A percentile compares a stretch with the other conserved stretches of the same genome.
Conservation (phyloP, 2,888 invertebrate species). For the Ligdia adustata region DNA sequence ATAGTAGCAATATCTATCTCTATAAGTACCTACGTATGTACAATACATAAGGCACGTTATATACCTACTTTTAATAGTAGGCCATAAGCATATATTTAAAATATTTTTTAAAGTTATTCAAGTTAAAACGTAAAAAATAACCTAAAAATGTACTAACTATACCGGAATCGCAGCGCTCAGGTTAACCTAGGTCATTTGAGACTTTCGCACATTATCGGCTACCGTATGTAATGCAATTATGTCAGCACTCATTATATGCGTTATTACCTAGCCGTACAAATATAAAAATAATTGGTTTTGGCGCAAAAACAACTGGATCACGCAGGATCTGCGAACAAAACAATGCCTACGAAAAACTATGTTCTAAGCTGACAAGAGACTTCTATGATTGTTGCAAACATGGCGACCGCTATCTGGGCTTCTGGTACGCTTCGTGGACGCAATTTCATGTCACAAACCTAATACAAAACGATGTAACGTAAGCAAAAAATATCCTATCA, state of each 20-base stretch:
- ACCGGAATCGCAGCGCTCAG: conserved; percentile 63
- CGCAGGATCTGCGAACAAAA: conserved; percentile 60
- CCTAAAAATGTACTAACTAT: conserved; percentile 59
- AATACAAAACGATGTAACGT: conserved; percentile 80
- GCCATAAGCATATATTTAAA: conserved; percentile 32
- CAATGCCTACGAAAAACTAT: conserved; percentile 64
- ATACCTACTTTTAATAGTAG: conserved; percentile 28
- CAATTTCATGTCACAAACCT: conserved; percentile 80
- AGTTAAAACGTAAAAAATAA: conserved; percentile 53
- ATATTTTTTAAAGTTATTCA: conserved; percentile 44
- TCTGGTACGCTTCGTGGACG: conserved; percentile 74
- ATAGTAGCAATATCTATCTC: too few relatives aligned
- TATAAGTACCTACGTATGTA: too few relatives aligned
- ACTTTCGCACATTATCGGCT: conserved; percentile 66
- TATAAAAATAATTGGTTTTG: conserved; percentile 46
- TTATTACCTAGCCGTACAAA: conserved; percentile 43
- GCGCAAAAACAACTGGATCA: conserved; percentile 52
- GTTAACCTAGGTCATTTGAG: conserved; percentile 78
- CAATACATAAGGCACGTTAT: conserved; percentile 32
- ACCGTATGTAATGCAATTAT: conserved; percentile 55
- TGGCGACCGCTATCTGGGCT: conserved; percentile 84
- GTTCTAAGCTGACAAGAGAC: conserved; percentile 74
- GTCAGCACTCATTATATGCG: conserved; percentile 53
- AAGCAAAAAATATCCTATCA: conserved; percentile 78
- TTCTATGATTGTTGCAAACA: conserved; percentile 82